Conservation (phyloP, 1,140 invertebrate genomes). For the Choristoneura fumiferana region DNA sequence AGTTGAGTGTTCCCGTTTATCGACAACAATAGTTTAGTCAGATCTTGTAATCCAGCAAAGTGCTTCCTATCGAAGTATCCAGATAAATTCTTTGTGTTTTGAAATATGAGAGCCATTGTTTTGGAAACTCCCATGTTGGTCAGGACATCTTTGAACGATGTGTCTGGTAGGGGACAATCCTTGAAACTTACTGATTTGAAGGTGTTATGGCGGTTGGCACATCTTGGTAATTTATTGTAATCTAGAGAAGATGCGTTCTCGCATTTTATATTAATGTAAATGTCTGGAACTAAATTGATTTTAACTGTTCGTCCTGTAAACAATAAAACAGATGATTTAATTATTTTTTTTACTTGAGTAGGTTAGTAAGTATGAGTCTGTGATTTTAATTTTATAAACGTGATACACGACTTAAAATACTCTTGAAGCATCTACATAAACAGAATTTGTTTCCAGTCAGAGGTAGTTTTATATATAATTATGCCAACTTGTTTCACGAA, state of each 20-base stretch:
- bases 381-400: no score
- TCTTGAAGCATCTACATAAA: no score
- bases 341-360: no score
- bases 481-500: no score
- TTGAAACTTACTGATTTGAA: constrained; percentile 73
- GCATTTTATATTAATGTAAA: constrained; percentile 67
- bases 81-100: constrained; percentile 72
- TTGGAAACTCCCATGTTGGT: constrained; percentile 63
- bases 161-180: constrained; percentile 66
- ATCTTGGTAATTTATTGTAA: constrained; percentile 65
- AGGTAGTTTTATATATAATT: no score
- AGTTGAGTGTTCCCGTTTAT: constrained; percentile 77
- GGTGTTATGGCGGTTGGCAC: constrained; percentile 49
- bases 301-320: constrained; percentile 59
- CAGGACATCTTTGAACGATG: constrained; percentile 66
- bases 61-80: constrained; percentile 73
- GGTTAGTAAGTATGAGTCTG: no score
- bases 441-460: no score
- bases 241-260: constrained; percentile 58
- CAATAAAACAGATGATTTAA: no score
- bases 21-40: constrained; percentile 70
- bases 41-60: constrained; percentile 74
- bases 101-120: constrained; percentile 68
- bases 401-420: no score
- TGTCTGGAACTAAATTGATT: constrained; percentile 63